Evolutionary conservation across 2,888 invertebrate species (phyloP).

Genomic region (Antheraea assamensis): DNA sequence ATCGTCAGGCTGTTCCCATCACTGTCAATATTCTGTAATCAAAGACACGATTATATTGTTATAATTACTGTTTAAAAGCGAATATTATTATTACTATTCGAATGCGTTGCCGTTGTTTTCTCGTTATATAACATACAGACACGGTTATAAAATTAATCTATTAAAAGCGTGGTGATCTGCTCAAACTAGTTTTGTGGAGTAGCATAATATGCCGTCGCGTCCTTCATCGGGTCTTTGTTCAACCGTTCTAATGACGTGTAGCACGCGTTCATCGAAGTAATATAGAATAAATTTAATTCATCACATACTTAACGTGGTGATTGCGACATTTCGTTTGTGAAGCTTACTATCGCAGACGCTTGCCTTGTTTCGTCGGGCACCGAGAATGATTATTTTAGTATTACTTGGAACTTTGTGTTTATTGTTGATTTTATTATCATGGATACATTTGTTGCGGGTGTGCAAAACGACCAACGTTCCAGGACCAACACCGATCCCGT

Average conservation of each 20-base stretch:
- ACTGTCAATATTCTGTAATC: no score
- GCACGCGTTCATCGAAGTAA: not conserved
- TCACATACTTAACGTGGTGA: not conserved
- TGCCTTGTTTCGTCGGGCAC: slow-evolving; percentile 15
- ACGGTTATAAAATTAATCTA: no score
- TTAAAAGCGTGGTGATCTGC: not conserved
- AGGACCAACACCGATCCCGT: slow-evolving; percentile 65
- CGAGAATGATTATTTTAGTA: slow-evolving; percentile 40
- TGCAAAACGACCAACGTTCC: slow-evolving; percentile 41
- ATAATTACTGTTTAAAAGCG: no score
- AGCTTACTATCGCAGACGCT: slow-evolving; percentile 20
- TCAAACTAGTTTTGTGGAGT: not conserved
- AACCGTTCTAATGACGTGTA: not conserved
- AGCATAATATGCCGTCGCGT: not conserved
- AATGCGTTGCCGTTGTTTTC: no score
- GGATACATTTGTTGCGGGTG: slow-evolving; percentile 47
- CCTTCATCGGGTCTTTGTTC: not conserved
- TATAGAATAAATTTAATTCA: not conserved
- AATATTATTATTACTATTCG: no score
- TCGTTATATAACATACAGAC: no score
- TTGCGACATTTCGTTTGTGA: not conserved
- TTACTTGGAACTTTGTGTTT: slow-evolving; percentile 32
- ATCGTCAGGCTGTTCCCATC: no score
- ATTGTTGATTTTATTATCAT: slow-evolving; percentile 42
- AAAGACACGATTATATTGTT: no score